phyloP scores from a whole-genome alignment of 1,140 invertebrate genomes.

The Drosophila azteca region DNA sequence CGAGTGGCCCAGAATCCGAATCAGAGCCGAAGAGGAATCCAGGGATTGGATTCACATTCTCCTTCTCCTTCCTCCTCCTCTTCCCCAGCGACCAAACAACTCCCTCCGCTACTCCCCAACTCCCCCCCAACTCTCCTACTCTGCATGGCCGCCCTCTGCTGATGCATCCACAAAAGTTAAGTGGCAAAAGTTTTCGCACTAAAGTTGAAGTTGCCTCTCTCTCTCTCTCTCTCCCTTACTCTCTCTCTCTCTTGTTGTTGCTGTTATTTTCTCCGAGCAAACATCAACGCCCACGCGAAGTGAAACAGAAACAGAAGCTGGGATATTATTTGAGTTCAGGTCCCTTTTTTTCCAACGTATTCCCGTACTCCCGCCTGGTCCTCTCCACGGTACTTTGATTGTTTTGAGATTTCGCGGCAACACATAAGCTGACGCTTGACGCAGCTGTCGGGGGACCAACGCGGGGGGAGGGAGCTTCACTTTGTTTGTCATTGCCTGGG shows the following conservation, averaged over 20 bases:
- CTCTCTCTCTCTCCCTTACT: slow-evolving; percentile 23
- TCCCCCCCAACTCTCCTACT: too few relatives aligned
- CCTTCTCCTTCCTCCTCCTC: too few relatives aligned
- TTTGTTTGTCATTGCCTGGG: slow-evolving; percentile 59
- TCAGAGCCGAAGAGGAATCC: slow-evolving; percentile 30
- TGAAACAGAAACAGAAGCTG: slow-evolving; percentile 42
- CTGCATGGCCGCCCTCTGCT: neutral
- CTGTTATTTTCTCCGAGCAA: slow-evolving; percentile 71
- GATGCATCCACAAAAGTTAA: slow-evolving; percentile 76
- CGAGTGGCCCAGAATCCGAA: slow-evolving; percentile 17
- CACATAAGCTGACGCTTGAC: slow-evolving; percentile 67
- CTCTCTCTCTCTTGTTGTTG: slow-evolving; percentile 20
- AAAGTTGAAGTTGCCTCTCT: slow-evolving; percentile 67
- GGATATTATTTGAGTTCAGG: slow-evolving; percentile 47
- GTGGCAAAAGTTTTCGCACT: slow-evolving; percentile 81
- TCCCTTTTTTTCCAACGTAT: slow-evolving; percentile 45
- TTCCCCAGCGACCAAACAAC: slow-evolving; percentile 5
- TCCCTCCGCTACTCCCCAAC: neutral
- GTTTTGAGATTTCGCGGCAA: slow-evolving; percentile 79
- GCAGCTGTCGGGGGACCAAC: slow-evolving; percentile 5
- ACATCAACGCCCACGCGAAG: slow-evolving; percentile 75
- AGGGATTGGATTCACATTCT: slow-evolving; percentile 38
- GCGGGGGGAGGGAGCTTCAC: slow-evolving; percentile 7
- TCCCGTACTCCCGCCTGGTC: neutral
- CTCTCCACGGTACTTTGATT: slow-evolving; percentile 63